Evolutionary conservation across 2,888 invertebrate genomes (phyloP), one percentile per base, ranked within the genome.

Genomic region (Dromius quadrimaculatus): DNA sequence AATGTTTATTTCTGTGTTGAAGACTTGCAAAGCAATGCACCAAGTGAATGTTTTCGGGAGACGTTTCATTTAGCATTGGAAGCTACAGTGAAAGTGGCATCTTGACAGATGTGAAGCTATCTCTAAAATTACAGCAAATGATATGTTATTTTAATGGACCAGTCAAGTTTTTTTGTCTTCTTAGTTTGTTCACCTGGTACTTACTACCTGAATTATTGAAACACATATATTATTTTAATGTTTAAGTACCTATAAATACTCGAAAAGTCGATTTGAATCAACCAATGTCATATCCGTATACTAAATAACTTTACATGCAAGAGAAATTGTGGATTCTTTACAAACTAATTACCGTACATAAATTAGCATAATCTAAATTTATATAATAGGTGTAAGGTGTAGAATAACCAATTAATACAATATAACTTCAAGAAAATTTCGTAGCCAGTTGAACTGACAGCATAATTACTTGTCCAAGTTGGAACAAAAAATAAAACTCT

Each of bases 71-170:
- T 66, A 66, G 66, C 57, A 66, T 57, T 22, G 66, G 34, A 38
- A 66, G 54, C 54, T 66, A 23, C 22, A 66, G 57, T 57, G 57
- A 54, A 66, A 38, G 66, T 66, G 66, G 57, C 66, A 66, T 54
- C 54, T 66, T 68, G 68, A 68, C 68, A 68, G 68, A 68, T 68
- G 68, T 50, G 47, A 28, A 34, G 45, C 68, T 59, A 68, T 68
- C 68, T 68, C 22, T 41, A 34, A 68, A 68, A 68, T 68, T 59
- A 68, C 68, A 11, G 34, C 59, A 68, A 68, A 68, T 68, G 68
- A 68, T 68, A 68, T 68, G 68, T 68, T 68, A 68, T 68, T 68
- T 59, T 59, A 68, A 68, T 54, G 28, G 50, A 8, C 11, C 1
- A 23, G 8, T 4, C n/a, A n/a, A n/a, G n/a, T n/a, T n/a, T n/a